Evolutionary conservation across 2,888 invertebrate species (phyloP).

Genomic region (Mythimna ferrago): DNA sequence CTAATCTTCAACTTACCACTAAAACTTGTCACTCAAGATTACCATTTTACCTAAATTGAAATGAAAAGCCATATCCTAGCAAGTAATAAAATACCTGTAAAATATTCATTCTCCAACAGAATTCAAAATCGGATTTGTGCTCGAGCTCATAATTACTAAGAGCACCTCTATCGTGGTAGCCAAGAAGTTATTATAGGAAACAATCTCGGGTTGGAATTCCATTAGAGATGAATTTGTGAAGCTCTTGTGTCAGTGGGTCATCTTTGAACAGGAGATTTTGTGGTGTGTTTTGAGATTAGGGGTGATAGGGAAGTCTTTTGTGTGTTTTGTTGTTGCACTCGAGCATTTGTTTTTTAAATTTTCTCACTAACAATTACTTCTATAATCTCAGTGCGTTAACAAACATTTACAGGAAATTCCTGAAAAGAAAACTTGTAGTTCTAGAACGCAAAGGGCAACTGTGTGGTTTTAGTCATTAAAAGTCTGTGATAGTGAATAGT

Average conservation of each 20-base stretch:
- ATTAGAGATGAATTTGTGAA: conserved; percentile 56
- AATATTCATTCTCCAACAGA: conserved; percentile 45
- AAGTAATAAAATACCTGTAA: conserved; percentile 21
- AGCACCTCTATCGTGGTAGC: conserved; percentile 46
- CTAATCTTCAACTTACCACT: background rate
- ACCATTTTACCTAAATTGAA: background rate
- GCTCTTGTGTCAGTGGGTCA: conserved; percentile 47
- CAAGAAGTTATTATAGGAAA: conserved; percentile 59
- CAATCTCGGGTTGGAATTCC: conserved; percentile 50
- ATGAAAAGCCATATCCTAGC: conserved; percentile 1
- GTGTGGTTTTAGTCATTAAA: too few species aligned
- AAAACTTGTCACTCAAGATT: background rate
- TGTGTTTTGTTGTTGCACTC: background rate
- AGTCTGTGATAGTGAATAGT: too few species aligned
- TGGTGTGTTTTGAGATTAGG: conserved; percentile 1
- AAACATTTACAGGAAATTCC: too few species aligned
- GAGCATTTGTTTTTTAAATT: too few species aligned
- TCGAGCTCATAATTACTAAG: conserved; percentile 54
- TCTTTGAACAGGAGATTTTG: conserved; percentile 9
- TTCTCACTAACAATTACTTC: too few species aligned
- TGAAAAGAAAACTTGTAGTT: too few species aligned
- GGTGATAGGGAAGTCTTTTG: conserved; percentile 5
- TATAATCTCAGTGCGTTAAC: too few species aligned
- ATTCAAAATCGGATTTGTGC: conserved; percentile 41
- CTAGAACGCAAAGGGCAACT: too few species aligned